A percentile compares a stretch with the other conserved stretches of the same genome.
phyloP scores from a whole-genome alignment of 2,113 vertebrate genomes.

The Ramphastos sulfuratus region DNA sequence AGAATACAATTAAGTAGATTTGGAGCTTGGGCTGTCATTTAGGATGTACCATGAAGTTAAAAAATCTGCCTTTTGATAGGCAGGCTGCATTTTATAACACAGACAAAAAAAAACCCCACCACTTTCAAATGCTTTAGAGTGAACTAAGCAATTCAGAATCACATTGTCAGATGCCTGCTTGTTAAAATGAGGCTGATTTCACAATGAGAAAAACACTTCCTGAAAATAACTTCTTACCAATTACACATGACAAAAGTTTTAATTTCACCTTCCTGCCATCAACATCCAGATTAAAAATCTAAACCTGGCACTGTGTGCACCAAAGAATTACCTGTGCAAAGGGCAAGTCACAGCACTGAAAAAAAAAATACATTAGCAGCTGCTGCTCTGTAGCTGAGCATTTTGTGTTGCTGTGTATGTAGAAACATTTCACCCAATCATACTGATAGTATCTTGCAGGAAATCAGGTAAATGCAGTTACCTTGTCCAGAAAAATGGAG shows the following conservation, averaged over 20 bases:
- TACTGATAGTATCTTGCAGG: neutral
- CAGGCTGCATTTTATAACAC: neutral
- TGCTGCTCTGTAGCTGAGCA: neutral
- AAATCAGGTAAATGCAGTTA: neutral
- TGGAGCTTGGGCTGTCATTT: neutral
- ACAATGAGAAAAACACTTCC: neutral
- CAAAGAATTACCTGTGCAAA: neutral
- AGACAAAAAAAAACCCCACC: neutral
- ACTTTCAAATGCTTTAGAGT: neutral
- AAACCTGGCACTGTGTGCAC: neutral
- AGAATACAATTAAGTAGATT: neutral
- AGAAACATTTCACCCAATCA: neutral
- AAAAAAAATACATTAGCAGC: neutral
- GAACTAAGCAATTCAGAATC: neutral
- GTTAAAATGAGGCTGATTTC: neutral
- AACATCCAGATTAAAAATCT: neutral
- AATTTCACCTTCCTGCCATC: neutral
- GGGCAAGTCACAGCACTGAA: neutral
- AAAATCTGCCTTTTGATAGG: neutral
- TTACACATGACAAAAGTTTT: neutral
- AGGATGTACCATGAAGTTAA: neutral
- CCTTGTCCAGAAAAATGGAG: neutral
- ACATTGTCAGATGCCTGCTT: neutral
- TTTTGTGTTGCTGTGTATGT: fast-evolving
- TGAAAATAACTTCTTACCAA: neutral